phyloP scores from a whole-genome alignment of 2,113 vertebrate genomes.

The Peucedramus taeniatus region DNA sequence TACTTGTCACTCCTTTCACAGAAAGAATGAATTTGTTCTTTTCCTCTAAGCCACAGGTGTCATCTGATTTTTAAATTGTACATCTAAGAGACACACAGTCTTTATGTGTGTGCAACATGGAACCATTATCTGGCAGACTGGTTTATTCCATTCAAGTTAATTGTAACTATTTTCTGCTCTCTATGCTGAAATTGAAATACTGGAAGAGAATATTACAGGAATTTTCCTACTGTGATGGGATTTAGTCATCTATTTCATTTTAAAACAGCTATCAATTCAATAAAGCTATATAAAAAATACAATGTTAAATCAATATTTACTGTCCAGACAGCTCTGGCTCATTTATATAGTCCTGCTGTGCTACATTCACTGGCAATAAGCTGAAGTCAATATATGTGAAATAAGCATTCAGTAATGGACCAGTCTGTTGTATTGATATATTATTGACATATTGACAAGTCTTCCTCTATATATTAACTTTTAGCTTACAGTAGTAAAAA shows the following conservation, averaged over 20 bases:
- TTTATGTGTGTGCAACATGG: not conserved
- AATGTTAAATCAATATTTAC: conserved; percentile 57
- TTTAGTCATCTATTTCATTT: conserved; percentile 18
- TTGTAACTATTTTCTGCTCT: not conserved
- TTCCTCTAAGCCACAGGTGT: not conserved
- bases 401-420: conserved; percentile 8
- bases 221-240: conserved; percentile 12
- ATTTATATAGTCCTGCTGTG: not conserved
- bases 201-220: not conserved
- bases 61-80: not conserved
- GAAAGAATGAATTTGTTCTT: not conserved
- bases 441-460: not conserved
- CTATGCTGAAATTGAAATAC: not conserved
- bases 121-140: not conserved
- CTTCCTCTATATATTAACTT: not conserved
- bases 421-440: not conserved
- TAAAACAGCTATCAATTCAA: conserved; percentile 49
- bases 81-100: not conserved
- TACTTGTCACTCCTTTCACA: not conserved
- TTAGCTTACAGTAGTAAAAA: not conserved
- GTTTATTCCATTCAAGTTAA: not conserved
- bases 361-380: not conserved
- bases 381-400: not conserved
- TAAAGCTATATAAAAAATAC: conserved; percentile 38
- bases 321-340: not conserved